Base-by-base conservation (phyloP, 2,888 invertebrate species). In the Lasioglossum figueresi region DNA sequence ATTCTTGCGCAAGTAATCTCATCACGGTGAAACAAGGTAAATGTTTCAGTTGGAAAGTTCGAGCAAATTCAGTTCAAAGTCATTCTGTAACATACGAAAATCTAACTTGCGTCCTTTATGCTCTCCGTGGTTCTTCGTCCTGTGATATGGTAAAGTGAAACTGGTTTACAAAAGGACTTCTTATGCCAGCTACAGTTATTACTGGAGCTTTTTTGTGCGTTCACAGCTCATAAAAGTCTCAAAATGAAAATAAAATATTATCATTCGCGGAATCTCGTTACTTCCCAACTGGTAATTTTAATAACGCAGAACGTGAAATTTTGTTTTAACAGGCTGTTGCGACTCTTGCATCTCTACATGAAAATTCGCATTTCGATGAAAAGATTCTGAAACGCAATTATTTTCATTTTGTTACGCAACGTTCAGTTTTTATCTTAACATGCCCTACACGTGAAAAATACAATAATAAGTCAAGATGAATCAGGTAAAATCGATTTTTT, bases 41-140 rank as follows among this genome's bases (percentile, higher is more conserved):
- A 56, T 56, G 56, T 56, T 56, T 56, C n/a, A 56, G 56, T n/a
- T 56, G 56, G n/a, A 56, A n/a, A 56, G 12, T 56, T 56, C 56
- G 56, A n/a, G 56, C n/a, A 56, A 56, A 56, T 56, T n/a, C 12
- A 56, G n/a, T 56, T 56, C n/a, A 56, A 56, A 56, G n/a, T 56
- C 56, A 56, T 56, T 56, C n/a, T 56, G 56, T n/a, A 56, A 56
- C n/a, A 12, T 12, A 56, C n/a, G 56, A 56, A 56, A 56, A n/a
- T 56, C n/a, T 56, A 56, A 56, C 12, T 56, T 27, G 4, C 12
- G n/a, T 56, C 56, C 56, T n/a, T 56, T 12, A 56, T n/a, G 12
- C 56, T 56, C 56, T n/a, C n/a, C n/a, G 0, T 12, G n/a, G 56
- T 56, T 56, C 56, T 12, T 56, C n/a, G 56, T 56, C 12, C 56